These are phyloP conservation scores for Deilephila elpenor DNA, from an alignment of 2,888 invertebrate genomes.

Conservation along the genomic window DNA sequence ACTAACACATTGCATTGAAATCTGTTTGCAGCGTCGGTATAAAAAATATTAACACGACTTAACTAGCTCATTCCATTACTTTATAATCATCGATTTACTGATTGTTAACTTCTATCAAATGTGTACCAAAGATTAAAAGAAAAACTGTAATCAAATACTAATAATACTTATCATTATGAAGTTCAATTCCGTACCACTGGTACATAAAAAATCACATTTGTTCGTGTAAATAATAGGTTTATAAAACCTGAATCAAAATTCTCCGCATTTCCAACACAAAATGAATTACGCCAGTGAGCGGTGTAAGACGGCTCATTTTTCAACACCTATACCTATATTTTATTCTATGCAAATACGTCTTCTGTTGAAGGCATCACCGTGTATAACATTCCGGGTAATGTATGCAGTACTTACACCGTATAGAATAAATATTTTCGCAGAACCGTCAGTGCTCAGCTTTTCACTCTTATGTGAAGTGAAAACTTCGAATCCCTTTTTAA, in stretches of 20 bases:
- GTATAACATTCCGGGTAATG: slow-evolving; percentile 24
- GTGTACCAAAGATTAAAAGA: too few relatives aligned
- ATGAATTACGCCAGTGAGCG: slow-evolving; percentile 5
- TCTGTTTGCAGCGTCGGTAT: too few relatives aligned
- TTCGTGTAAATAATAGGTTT: background rate
- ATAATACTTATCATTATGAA: background rate
- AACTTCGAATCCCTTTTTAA: too few relatives aligned
- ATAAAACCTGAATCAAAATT: slow-evolving; percentile 2
- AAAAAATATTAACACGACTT: too few relatives aligned
- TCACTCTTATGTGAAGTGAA: too few relatives aligned
- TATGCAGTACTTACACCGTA: slow-evolving; percentile 26
- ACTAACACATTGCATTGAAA: too few relatives aligned
- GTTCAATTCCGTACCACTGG: background rate
- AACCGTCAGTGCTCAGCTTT: slow-evolving; percentile 14
- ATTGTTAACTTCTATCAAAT: too few relatives aligned
- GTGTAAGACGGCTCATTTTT: slow-evolving; percentile 14
- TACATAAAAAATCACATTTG: background rate
- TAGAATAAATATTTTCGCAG: slow-evolving; percentile 23
- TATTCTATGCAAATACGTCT: slow-evolving; percentile 29
- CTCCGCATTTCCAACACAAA: background rate
- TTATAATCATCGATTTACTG: too few relatives aligned
- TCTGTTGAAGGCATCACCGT: slow-evolving; percentile 28
- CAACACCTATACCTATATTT: slow-evolving; percentile 23
- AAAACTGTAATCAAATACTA: too few relatives aligned
- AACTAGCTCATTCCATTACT: too few relatives aligned